Evolutionary conservation across 2,113 vertebrate genomes (phyloP).

Genomic region (Caloenas nicobarica): DNA sequence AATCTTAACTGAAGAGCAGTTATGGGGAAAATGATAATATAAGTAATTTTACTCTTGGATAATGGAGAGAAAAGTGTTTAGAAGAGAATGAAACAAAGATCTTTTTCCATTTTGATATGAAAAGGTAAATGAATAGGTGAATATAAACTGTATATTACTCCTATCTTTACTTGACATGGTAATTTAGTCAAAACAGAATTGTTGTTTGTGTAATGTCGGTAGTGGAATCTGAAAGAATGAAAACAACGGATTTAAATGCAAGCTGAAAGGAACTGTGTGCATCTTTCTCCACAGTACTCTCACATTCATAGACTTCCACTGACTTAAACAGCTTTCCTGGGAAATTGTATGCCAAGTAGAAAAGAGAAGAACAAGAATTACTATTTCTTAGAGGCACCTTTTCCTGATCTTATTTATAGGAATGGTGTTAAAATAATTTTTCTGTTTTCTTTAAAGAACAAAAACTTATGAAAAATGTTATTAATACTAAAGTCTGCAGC

Average conservation of each 20-base stretch:
- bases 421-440: background rate
- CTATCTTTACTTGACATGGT: background rate
- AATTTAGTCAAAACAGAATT: constrained; percentile 3
- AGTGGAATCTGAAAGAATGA: background rate
- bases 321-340: background rate
- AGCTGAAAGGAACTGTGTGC: background rate
- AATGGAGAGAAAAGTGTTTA: background rate
- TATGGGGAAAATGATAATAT: background rate
- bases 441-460: background rate
- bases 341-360: background rate
- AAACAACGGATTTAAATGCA: background rate
- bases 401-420: background rate
- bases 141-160: background rate
- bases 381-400: background rate
- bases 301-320: background rate
- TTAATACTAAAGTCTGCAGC: background rate
- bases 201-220: constrained; percentile 4
- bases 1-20: background rate
- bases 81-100: background rate
- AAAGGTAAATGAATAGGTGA: background rate
- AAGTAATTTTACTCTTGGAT: background rate
- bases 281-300: background rate
- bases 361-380: background rate
- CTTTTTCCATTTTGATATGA: background rate
- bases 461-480: background rate